Base-by-base conservation (phyloP, 2,113 vertebrate genomes). In the Callipepla californica region DNA sequence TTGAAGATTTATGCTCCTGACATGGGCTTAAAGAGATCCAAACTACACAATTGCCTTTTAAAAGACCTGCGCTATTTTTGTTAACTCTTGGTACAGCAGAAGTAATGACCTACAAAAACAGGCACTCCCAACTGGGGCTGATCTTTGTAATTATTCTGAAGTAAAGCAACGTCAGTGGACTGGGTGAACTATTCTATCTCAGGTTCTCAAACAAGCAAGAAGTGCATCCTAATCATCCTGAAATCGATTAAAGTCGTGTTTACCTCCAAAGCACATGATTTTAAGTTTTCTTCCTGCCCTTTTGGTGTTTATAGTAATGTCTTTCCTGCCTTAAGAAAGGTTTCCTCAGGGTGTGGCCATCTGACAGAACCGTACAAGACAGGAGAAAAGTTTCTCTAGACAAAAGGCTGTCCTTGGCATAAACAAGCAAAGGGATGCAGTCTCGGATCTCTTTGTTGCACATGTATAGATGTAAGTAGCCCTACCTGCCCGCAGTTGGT, bases 1-100 rank as follows among this genome's bases (percentile, higher is more conserved):
- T 67, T 95, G 92, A 98, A 97, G 94, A 95, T 94, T 97, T 94
- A 95, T 87, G 58, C 80, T 23, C 13, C 70, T 95, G 72, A 93
- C 85, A 80, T 95, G 97, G 86, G 89, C 89, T 93, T 69, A 92
- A 91, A 92, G 80, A 93, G 92, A 77, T 73, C 62, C 91, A 92
- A 75, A 95, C 62, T 80, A 90, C 58, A 84, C 25, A 73, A 23
- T 36, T 68, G 48, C n/a, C 38, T 48, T 90, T 87, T 92, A 95
- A 88, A 53, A 90, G 87, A 83, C 42, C 6, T 48, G 61, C 25
- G 4, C 36, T 68, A 55, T 26, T 90, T 94, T 55, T 73, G 32
- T 95, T 95, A 92, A 88, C 77, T 87, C 76, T 94, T 93, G 50
- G 70, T 89, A 19, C 0, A 3, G 78, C 85, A 89, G 36, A 70